phyloP scores from a whole-genome alignment of 1,140 invertebrate species.

The Elysia chlorotica region DNA sequence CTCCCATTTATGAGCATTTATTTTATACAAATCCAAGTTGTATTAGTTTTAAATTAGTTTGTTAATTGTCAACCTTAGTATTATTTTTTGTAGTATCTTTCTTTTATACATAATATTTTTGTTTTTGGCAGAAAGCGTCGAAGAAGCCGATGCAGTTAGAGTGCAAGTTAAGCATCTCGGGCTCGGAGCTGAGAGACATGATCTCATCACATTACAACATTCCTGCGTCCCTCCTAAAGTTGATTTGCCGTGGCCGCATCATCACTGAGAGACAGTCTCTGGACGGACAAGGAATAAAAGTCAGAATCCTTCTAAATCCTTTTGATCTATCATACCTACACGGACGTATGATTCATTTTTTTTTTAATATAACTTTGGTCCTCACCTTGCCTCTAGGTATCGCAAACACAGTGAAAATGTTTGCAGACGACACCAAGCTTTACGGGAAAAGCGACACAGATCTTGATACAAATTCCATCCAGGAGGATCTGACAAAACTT shows the following conservation, averaged over 20 bases:
- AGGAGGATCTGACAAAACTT: no score
- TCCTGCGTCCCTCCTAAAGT: not conserved
- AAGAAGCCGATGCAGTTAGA: not conserved
- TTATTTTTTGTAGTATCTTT: not conserved
- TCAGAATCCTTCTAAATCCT: no score
- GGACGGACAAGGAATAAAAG: not conserved
- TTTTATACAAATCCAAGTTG: not conserved
- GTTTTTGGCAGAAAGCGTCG: not conserved
- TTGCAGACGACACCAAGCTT: no score
- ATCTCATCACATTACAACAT: not conserved
- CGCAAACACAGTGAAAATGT: no score
- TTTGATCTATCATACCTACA: no score
- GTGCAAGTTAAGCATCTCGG: conserved; percentile 1
- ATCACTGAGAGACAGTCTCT: not conserved
- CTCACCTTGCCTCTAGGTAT: no score
- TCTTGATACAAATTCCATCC: no score
- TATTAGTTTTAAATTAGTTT: not conserved
- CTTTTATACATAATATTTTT: not conserved
- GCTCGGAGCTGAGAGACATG: not conserved
- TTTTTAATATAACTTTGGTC: no score
- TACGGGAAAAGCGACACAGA: no score
- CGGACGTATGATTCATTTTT: no score
- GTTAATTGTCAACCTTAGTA: not conserved
- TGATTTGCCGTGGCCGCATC: conserved; percentile 4
- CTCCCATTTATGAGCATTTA: no score